Conservation (phyloP, 2,113 vertebrate species). For the Ranitomeya variabilis region DNA sequence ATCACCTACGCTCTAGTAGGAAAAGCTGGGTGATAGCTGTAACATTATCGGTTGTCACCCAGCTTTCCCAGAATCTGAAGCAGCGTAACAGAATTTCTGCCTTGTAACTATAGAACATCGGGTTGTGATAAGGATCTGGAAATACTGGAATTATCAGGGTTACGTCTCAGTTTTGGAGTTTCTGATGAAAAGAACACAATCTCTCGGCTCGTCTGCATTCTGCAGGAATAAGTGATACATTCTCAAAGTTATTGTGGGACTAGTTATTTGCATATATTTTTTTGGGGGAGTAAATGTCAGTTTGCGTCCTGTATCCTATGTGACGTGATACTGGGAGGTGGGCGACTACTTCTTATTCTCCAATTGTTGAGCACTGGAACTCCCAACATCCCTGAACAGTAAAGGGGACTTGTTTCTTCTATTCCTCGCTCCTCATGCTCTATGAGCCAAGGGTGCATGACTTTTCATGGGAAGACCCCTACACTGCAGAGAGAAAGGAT, state of each 20-base stretch:
- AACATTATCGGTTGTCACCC: background rate
- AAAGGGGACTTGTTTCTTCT: too few species aligned
- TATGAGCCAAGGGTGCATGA: too few species aligned
- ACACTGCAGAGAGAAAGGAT: too few species aligned
- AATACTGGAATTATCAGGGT: background rate
- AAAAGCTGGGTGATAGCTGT: background rate
- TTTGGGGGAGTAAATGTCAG: background rate
- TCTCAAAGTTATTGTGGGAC: background rate
- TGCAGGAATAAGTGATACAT: background rate
- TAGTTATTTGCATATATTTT: background rate
- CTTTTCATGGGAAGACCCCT: too few species aligned
- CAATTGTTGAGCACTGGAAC: too few species aligned
- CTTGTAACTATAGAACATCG: background rate
- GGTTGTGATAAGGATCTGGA: background rate
- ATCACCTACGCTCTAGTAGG: background rate
- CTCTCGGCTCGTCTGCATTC: background rate
- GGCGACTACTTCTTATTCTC: too few species aligned
- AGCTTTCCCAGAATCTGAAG: background rate
- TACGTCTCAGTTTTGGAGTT: background rate
- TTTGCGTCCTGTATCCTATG: background rate
- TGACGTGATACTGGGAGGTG: background rate
- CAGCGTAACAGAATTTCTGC: background rate
- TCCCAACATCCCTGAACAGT: too few species aligned
- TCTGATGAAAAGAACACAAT: background rate
- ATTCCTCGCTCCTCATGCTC: too few species aligned